Base-by-base conservation (phyloP, 2,113 vertebrate genomes). In the Podocnemis expansa region DNA sequence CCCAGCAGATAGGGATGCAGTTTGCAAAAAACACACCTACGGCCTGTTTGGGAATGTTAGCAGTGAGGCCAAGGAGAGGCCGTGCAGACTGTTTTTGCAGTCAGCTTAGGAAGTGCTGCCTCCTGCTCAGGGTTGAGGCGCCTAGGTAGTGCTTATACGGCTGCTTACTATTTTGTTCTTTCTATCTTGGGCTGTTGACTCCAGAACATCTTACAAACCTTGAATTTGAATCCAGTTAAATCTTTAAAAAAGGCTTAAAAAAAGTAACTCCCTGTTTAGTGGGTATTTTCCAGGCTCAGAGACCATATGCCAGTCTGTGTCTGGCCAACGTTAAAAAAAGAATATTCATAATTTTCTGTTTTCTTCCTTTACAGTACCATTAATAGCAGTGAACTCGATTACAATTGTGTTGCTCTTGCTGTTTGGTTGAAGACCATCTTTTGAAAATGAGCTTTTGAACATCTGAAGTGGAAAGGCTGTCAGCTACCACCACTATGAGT, bases 381-480 rank as follows among this genome's bases (percentile, higher is more conserved):
- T 99, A 87, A 99, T 99, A 96, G 98, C 98, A 27, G 98, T 99
- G 91, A 99, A 99, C 94, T 97, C 99, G 1, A 34, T 98, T 92
- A 98, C 98, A 41, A 99, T 99, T 8, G 45, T 99, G 85, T 98
- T 99, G 55, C 97, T 99, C 89, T 93, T 99, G 84, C 96, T 99
- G 70, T 99, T 99, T 47, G 99, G 99, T 45, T 99, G 98, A 98
- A 97, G 86, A 83, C 55, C 70, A 25, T 1, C 38, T 3, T 1
- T 6, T 17, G 38, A 45, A 24, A 93, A 47, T 34, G n/a, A 85
- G 2, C 60, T 63, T 82, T 11, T 52, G 75, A 96, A 92, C 93
- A 58, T 91, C 93, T 89, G 89, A 94, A 96, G 97, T 97, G 94
- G 75, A 94, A 41, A 91, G 84, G 78, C 73, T 80, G 63, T 73